Evolutionary conservation across 92 coral and sea anemone species (phyloP), one percentile per base, ranked within the genome.

Genomic region (Phenganax marumi): DNA sequence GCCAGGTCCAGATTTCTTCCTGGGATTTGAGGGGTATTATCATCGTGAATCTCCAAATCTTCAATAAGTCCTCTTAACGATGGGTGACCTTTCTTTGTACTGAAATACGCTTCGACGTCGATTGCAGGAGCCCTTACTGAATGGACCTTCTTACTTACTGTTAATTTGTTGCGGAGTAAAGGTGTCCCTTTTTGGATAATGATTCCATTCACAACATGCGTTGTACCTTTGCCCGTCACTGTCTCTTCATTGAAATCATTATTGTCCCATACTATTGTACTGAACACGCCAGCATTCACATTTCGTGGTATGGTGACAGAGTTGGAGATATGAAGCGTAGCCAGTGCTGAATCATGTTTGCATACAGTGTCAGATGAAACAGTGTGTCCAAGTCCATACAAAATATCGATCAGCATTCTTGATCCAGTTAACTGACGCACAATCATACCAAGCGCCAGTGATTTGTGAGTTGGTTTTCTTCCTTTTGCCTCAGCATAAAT

Each of bases 171-270:
- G 58, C 52, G 57, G 50, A 8, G 55, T 11, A 19, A 47, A 72
- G 77, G 77, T 46, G 57, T 46, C 19, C 56, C 77, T 8, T 46
- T 72, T 72, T 84, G 75, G 12, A 84, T 76, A 10, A 18, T 70
- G 55, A 51, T 74, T 68, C 86, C 74, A 74, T 84, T 84, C 1
- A 74, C 81, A 12, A 68, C 81, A 52, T 84, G 86, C n/a, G 57
- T 46, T 0, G 81, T 84, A 19, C 86, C 75, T 23, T 73, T 50
- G 53, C 86, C 77, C 8, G 77, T 72, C 57, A 72, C 57, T 0
- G 77, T 72, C 56, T 72, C 77, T 72, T 72, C 77, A 47, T 17
- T 12, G 56, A 72, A 72, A 66, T 66, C 72, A 10, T 66, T 66
- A 11, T 66, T 66, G 19, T 66, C 72, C 49, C 72, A 66, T 66